Conservation (phyloP, 2,113 vertebrate genomes). For the Corynorhinus townsendii region DNA sequence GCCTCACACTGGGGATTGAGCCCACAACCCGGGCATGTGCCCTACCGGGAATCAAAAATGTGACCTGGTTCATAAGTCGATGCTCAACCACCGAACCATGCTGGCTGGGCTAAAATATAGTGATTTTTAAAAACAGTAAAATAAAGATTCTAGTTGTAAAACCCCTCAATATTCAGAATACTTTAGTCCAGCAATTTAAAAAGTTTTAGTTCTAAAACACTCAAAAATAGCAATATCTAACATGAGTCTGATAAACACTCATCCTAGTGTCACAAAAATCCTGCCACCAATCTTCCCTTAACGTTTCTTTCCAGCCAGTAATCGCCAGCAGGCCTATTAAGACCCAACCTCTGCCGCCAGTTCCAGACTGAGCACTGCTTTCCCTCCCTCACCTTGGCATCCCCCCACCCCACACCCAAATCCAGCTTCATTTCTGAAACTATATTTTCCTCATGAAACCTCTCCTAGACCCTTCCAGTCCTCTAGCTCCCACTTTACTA, state of each 20-base stretch:
- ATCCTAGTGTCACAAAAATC: not conserved
- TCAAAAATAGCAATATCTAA: not conserved
- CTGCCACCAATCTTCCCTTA: not conserved
- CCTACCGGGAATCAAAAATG: too few species aligned
- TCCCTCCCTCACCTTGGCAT: not conserved
- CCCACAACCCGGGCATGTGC: too few species aligned
- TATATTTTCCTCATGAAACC: not conserved
- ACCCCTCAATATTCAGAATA: not conserved
- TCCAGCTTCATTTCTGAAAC: not conserved
- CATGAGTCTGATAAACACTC: not conserved
- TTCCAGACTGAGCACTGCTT: not conserved
- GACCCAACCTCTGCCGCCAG: not conserved
- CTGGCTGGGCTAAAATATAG: not conserved
- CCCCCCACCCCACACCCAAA: not conserved
- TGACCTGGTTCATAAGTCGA: too few species aligned
- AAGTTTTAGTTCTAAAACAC: not conserved
- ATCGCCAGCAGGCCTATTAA: not conserved
- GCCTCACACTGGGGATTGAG: too few species aligned
- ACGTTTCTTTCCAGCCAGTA: not conserved
- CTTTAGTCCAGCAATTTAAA: not conserved
- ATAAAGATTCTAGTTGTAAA: not conserved
- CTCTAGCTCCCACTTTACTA: not conserved
- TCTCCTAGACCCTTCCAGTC: not conserved
- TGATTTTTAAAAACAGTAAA: slow-evolving; percentile 3
- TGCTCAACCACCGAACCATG: too few species aligned